Percentiles rank a stretch among this genome's conserved stretches.
Conservation (phyloP, 2,797 vertebrate species). For the Anguilla megastoma region DNA sequence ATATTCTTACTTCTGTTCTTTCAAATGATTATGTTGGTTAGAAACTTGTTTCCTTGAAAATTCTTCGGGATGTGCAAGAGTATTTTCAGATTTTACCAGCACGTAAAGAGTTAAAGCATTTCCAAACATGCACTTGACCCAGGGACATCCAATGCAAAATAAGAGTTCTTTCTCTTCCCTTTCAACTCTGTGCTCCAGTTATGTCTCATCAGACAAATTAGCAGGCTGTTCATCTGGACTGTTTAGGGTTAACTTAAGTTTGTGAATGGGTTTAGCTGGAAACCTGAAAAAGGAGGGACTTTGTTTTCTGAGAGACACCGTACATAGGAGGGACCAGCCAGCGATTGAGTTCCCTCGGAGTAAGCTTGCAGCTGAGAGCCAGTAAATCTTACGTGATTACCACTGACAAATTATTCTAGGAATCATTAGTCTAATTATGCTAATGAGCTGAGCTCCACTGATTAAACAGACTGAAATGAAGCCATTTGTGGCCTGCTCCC, state of each 20-base stretch:
- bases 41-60: background rate
- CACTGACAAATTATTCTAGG: background rate
- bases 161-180: background rate
- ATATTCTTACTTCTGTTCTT: background rate
- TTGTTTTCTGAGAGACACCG: background rate
- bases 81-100: background rate
- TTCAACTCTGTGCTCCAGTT: background rate
- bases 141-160: background rate
- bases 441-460: background rate
- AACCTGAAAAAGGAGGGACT: background rate
- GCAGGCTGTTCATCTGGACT: background rate
- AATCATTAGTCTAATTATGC: background rate
- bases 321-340: background rate
- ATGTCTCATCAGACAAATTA: background rate
- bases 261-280: background rate
- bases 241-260: background rate
- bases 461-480: background rate
- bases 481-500: background rate
- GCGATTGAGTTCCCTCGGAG: background rate
- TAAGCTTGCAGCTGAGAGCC: background rate
- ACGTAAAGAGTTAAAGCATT: background rate
- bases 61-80: background rate
- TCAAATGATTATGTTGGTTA: background rate
- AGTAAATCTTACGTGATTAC: background rate
- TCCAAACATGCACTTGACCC: too few relatives aligned